Evolutionary conservation across 1,140 invertebrate species (phyloP).

Genomic region (Bradynema listronoti): DNA sequence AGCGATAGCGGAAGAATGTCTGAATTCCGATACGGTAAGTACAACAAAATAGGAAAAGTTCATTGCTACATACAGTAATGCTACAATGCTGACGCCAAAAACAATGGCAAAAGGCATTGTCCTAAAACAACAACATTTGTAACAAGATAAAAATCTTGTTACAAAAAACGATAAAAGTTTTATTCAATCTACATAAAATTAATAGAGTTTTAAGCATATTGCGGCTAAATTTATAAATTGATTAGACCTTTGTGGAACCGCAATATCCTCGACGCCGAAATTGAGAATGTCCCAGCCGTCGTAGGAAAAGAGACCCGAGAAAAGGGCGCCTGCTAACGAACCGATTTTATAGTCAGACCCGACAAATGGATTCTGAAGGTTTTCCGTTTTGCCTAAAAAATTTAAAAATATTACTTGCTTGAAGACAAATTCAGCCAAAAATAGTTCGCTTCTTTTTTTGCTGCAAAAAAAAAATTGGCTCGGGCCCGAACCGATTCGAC

Average conservation of each 20-base stretch:
- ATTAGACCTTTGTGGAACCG: constrained; percentile 42
- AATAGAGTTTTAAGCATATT: background rate
- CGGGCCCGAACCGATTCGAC: no score
- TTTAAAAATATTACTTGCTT: no score
- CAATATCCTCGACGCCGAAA: constrained; percentile 44
- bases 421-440: no score
- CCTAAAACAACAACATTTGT: constrained; percentile 11
- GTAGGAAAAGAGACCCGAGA: constrained; percentile 40
- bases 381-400: constrained; percentile 39
- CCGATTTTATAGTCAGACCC: constrained; percentile 15
- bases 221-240: background rate
- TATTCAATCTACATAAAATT: background rate
- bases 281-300: constrained; percentile 50
- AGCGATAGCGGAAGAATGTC: constrained; percentile 35
- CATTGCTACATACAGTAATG: constrained; percentile 36
- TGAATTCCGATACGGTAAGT: constrained; percentile 32
- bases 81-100: constrained; percentile 36
- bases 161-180: background rate
- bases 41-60: constrained; percentile 45
- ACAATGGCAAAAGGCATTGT: constrained; percentile 48
- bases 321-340: constrained; percentile 34
- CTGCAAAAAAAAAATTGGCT: no score
- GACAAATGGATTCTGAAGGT: constrained; percentile 38
- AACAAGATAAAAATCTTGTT: background rate
- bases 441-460: no score